Base-by-base conservation (phyloP, 1,140 invertebrate species). In the Zaprionus nigranus region DNA sequence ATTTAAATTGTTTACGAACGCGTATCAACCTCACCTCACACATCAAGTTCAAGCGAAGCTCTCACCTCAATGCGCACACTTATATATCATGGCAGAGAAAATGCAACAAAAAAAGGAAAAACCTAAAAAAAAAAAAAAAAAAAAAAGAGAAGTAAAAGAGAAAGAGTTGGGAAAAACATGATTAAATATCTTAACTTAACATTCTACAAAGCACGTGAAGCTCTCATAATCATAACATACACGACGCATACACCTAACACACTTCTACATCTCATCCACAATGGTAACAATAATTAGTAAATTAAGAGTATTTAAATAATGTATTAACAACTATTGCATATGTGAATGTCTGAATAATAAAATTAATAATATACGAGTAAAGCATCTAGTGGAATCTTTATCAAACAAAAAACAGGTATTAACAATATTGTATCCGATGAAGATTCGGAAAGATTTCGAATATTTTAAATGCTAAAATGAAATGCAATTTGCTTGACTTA, bases 211-310 rank as follows among this genome's bases (percentile, higher is more conserved):
- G 24, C 66, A 78, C 76, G 61, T 59, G 63, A 82, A 59, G 49
- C 46, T 66, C 63, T 74, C 53, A 75, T 78, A 56, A 79, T 67
- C 63, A 71, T 79, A 67, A 57, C 69, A 75, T 60, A 79, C 66
- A 68, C 26, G 43, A 68, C 26, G 43, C 56, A 81, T 69, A 82
- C 82, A 46, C 40, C 40, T 46, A 70, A 64, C 34, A 66, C 46
- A 90, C 82, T 82, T 86, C 80, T 81, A 90, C 82, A 86, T 86
- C 80, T 81, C 87, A 90, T 90, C 87, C 79, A 90, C 82, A 90
- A 90, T 87, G 87, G 87, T 91, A 90, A 90, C 87, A 90, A 90
- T 90, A 90, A 90, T 86, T 90, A 90, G 87, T 79, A 57, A 70
- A 74, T 62, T 90, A 90, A 90, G 86, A 54, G 68, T 82, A 85